phyloP scores from a whole-genome alignment of 2,888 invertebrate species.

The Caenorhabditis auriculariae region DNA sequence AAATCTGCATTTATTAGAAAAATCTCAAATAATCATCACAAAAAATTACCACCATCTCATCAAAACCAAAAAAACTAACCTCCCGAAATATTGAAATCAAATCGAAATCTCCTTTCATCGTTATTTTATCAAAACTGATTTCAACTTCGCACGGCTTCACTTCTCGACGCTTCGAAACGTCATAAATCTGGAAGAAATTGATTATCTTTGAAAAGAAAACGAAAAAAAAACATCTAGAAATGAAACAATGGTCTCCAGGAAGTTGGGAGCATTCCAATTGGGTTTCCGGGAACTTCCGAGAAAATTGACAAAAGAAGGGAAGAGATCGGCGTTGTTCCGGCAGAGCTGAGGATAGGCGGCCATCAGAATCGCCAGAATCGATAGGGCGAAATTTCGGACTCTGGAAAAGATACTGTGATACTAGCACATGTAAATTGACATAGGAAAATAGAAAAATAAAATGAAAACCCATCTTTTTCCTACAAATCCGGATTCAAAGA shows the following conservation, averaged over 20 bases:
- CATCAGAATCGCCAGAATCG: constrained; percentile 31
- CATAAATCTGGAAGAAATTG: constrained; percentile 16
- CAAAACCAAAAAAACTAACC: not conserved
- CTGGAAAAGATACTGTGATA: too few relatives aligned
- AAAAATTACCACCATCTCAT: too few relatives aligned
- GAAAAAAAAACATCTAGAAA: constrained; percentile 25
- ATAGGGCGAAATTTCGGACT: constrained; percentile 35
- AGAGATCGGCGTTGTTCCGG: constrained; percentile 38
- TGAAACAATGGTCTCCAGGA: constrained; percentile 27
- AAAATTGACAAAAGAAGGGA: constrained; percentile 39
- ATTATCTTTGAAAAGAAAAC: not conserved
- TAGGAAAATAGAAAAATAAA: not conserved
- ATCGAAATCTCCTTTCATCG: constrained; percentile 5
- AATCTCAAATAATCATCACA: too few relatives aligned
- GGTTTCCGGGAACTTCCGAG: constrained; percentile 29
- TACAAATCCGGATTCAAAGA: too few relatives aligned
- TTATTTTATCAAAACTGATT: constrained; percentile 12
- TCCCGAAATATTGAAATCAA: constrained; percentile 6
- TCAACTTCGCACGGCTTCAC: not conserved
- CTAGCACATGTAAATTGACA: too few relatives aligned
- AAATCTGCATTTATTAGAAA: too few relatives aligned
- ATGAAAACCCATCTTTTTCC: not conserved
- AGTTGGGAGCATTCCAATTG: constrained; percentile 29
- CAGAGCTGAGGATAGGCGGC: constrained; percentile 35
- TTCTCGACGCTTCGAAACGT: constrained; percentile 11